Conservation (phyloP, 2,113 vertebrate genomes). For the Gnathonemus echidnorhynchus region DNA sequence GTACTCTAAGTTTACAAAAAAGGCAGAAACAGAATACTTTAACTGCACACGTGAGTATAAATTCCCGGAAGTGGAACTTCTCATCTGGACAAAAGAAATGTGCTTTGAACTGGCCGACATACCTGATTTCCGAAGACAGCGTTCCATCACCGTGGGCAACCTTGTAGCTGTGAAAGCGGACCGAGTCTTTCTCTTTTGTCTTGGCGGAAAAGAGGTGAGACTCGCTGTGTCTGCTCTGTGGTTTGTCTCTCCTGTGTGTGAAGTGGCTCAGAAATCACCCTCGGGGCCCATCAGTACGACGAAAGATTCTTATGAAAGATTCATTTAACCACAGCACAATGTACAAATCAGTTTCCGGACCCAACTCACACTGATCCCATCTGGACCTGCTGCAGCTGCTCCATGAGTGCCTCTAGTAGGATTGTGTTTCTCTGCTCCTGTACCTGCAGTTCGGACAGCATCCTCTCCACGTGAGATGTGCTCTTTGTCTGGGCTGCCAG, state of each 20-base stretch:
- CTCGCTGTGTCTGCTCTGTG: conserved; percentile 23
- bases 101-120: not conserved
- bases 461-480: conserved; percentile 36
- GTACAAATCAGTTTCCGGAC: not conserved
- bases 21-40: not conserved
- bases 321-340: not conserved
- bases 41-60: not conserved
- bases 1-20: not conserved
- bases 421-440: conserved; percentile 42
- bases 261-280: not conserved
- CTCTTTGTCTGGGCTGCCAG: conserved; percentile 29
- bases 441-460: conserved; percentile 36
- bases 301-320: not conserved
- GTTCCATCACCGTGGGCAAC: conserved; percentile 36
- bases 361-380: conserved; percentile 26
- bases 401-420: conserved; percentile 35
- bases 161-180: conserved; percentile 24
- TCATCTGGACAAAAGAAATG: not conserved
- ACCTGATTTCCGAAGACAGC: conserved; percentile 49
- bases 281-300: not conserved
- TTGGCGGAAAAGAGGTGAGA: conserved; percentile 19
- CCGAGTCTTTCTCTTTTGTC: conserved; percentile 7
- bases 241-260: conserved; percentile 29
- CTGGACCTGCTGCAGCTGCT: conserved; percentile 36
- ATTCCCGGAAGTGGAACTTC: not conserved